Conservation (phyloP, 1,140 invertebrate species). For the Drosophila carrolli region DNA sequence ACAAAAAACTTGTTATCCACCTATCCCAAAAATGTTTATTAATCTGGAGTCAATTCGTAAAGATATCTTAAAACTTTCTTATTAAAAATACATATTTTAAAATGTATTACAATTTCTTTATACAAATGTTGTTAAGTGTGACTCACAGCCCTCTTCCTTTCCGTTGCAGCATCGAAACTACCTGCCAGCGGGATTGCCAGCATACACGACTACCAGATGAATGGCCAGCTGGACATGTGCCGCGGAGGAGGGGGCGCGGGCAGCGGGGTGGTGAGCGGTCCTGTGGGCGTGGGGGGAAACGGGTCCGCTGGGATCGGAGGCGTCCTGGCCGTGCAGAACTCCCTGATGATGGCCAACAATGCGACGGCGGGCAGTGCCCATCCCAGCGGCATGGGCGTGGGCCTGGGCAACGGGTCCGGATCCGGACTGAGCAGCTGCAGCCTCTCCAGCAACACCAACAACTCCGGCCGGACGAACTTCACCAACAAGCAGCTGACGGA, state of each 20-base stretch:
- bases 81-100: too few relatives aligned
- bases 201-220: slow-evolving; percentile 84
- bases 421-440: slow-evolving; percentile 65
- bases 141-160: slow-evolving; percentile 12
- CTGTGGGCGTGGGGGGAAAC: slow-evolving; percentile 28
- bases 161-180: slow-evolving; percentile 88
- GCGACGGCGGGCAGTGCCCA: slow-evolving; percentile 38
- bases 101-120: not conserved
- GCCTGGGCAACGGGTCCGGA: slow-evolving; percentile 27
- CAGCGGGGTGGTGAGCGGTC: slow-evolving; percentile 30
- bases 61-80: too few relatives aligned
- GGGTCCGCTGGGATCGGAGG: slow-evolving; percentile 37
- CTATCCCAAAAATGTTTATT: too few relatives aligned
- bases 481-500: slow-evolving; percentile 99
- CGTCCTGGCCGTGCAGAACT: slow-evolving; percentile 79
- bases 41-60: too few relatives aligned
- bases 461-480: slow-evolving; percentile 98
- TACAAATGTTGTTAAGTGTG: slow-evolving; percentile 9
- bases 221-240: slow-evolving; percentile 81
- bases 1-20: too few relatives aligned
- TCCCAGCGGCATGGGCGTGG: slow-evolving; percentile 45
- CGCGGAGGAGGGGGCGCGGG: slow-evolving; percentile 46
- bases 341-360: slow-evolving; percentile 83
- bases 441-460: slow-evolving; percentile 86
- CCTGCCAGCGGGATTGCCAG: slow-evolving; percentile 86